A percentile compares a stretch with the other conserved stretches of the same genome.
Evolutionary conservation across 1,140 invertebrate genomes (phyloP).

Genomic region (Cotesia chilonis): DNA sequence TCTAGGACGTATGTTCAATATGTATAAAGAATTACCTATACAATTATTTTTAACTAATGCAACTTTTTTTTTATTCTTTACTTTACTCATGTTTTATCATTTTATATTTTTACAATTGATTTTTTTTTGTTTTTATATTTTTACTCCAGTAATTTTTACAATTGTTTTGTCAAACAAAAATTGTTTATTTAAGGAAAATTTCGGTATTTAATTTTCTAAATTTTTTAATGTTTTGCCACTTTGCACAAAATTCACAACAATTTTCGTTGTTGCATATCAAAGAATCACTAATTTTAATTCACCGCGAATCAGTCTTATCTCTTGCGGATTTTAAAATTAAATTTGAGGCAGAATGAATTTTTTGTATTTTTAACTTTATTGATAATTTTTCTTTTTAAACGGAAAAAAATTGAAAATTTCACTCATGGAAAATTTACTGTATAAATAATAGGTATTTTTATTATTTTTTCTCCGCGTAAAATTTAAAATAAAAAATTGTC

Average conservation of each 20-base stretch:
- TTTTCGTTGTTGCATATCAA: not conserved
- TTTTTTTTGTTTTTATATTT: too few relatives aligned
- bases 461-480: too few relatives aligned
- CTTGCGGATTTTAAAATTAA: constrained; percentile 32
- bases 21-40: constrained; percentile 40
- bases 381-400: not conserved
- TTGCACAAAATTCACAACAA: not conserved
- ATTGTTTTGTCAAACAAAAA: too few relatives aligned
- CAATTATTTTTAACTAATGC: constrained; percentile 45
- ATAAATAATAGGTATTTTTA: too few relatives aligned
- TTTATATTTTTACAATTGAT: too few relatives aligned
- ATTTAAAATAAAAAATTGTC: too few relatives aligned
- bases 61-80: constrained; percentile 32
- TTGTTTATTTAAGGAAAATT: too few relatives aligned
- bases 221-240: too few relatives aligned
- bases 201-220: not conserved
- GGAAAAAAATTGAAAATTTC: not conserved
- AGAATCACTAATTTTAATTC: not conserved
- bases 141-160: too few relatives aligned
- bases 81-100: not conserved
- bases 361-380: too few relatives aligned
- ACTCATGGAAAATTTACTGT: too few relatives aligned
- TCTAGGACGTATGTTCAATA: constrained; percentile 7
- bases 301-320: constrained; percentile 38
- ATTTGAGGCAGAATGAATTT: not conserved